These are phyloP conservation scores for Drosophila formosana DNA, from an alignment of 2,888 invertebrate genomes.

Conservation along the genomic window DNA sequence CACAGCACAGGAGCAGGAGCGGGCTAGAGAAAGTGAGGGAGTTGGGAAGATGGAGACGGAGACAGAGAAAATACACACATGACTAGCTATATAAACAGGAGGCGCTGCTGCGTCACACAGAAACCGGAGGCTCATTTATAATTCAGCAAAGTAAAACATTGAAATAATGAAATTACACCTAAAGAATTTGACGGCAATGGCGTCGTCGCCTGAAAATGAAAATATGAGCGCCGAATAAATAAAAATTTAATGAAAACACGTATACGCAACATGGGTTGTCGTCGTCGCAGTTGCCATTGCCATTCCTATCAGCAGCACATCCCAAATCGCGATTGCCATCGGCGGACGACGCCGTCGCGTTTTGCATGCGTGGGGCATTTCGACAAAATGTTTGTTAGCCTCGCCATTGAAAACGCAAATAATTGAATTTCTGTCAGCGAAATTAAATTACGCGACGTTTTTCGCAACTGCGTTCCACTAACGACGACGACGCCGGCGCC, in stretches of 20 bases:
- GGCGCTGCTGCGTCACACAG: constrained; percentile 23
- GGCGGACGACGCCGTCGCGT: constrained; percentile 32
- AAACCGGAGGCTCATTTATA: constrained; percentile 69
- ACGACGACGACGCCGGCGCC: constrained; percentile 12
- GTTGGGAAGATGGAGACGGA: neutral
- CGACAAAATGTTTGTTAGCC: constrained; percentile 60
- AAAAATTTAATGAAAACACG: constrained; percentile 77
- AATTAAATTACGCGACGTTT: constrained; percentile 66
- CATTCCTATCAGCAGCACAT: neutral
- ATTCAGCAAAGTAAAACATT: constrained; percentile 79
- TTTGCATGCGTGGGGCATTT: constrained; percentile 67
- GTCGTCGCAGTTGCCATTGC: neutral
- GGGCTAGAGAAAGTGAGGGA: neutral
- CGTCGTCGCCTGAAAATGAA: constrained; percentile 13
- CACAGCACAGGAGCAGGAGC: neutral
- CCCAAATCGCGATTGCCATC: constrained; percentile 36
- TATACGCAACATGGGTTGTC: constrained; percentile 64
- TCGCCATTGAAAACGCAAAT: constrained; percentile 66
- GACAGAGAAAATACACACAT: constrained; percentile 51
- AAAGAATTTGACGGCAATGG: constrained; percentile 62
- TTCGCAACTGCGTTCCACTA: constrained; percentile 16
- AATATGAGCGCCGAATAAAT: constrained; percentile 59
- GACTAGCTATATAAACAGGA: constrained; percentile 67
- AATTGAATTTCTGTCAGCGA: constrained; percentile 72
- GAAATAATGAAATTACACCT: constrained; percentile 79